Conservation (phyloP, 2,113 vertebrate species). For the Strix uralensis region DNA sequence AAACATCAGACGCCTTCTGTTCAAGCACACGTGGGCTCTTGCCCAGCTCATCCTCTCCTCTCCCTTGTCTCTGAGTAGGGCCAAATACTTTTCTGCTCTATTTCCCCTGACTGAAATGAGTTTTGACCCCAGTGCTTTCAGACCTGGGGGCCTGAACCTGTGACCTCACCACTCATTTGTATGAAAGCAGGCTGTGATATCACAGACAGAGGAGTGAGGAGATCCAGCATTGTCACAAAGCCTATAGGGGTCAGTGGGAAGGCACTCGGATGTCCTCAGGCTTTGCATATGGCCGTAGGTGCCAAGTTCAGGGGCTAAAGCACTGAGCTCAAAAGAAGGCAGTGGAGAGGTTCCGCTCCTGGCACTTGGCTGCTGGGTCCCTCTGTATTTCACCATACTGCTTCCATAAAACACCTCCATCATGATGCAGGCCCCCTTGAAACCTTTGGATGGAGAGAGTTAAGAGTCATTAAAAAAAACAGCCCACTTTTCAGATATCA, state of each 20-base stretch:
- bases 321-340: not conserved
- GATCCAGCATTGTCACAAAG: not conserved
- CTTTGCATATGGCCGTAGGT: not conserved
- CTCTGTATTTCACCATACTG: not conserved
- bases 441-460: not conserved
- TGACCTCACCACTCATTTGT: not conserved
- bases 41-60: slow-evolving; percentile 28
- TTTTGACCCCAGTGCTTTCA: not conserved
- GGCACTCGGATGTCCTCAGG: not conserved
- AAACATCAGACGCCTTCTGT: not conserved
- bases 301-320: not conserved
- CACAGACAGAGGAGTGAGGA: not conserved
- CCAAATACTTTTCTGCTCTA: slow-evolving; percentile 12
- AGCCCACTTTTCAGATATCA: not conserved
- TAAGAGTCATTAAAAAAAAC: not conserved
- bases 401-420: not conserved
- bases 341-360: not conserved
- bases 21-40: slow-evolving; percentile 17
- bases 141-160: not conserved
- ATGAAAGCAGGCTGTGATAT: not conserved
- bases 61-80: not conserved
- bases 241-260: not conserved
- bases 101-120: not conserved
- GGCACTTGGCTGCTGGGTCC: not conserved
- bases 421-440: not conserved